A percentile compares a stretch with the other conserved stretches of the same genome.
Conservation (phyloP, 2,888 invertebrate species). For the Campoplex capitator region DNA sequence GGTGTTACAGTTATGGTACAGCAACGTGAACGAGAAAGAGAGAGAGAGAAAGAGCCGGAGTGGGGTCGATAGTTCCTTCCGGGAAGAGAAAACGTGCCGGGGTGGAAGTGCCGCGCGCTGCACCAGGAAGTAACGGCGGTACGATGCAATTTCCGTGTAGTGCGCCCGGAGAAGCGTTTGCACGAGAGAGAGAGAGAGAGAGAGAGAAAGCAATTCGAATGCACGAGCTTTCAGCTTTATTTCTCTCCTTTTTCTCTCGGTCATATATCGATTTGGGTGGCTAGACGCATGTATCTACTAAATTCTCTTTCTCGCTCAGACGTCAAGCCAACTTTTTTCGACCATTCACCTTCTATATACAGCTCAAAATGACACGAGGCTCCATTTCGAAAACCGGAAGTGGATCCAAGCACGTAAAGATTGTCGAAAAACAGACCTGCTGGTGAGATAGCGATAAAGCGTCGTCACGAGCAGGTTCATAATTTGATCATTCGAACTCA, state of each 20-base stretch:
- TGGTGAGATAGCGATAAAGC: too few relatives aligned
- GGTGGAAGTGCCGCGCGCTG: slow-evolving; percentile 56
- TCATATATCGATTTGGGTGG: slow-evolving; percentile 59
- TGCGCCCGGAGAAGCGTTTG: slow-evolving; percentile 34
- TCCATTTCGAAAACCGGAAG: neutral
- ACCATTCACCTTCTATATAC: neutral
- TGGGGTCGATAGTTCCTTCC: slow-evolving; percentile 50
- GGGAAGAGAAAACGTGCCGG: slow-evolving; percentile 60
- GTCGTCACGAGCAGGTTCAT: too few relatives aligned
- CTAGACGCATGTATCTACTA: slow-evolving; percentile 51
- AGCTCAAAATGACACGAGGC: neutral
- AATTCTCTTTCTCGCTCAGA: slow-evolving; percentile 33
- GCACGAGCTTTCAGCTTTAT: slow-evolving; percentile 46
- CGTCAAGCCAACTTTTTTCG: slow-evolving; percentile 32
- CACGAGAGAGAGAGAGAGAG: neutral
- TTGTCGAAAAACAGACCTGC: neutral
- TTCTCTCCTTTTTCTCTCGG: slow-evolving; percentile 14
- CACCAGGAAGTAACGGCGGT: slow-evolving; percentile 61
- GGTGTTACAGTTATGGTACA: neutral
- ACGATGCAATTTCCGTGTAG: slow-evolving; percentile 67
- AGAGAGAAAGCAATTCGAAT: slow-evolving; percentile 56
- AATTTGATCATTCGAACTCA: too few relatives aligned
- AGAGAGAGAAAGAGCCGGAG: slow-evolving; percentile 16
- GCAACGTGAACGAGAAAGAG: slow-evolving; percentile 14
- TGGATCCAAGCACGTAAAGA: neutral